Percentiles rank a stretch among this genome's conserved stretches.
These are phyloP conservation scores for Nymphalis c-album DNA, from an alignment of 2,888 invertebrate genomes.

Conservation along the genomic window DNA sequence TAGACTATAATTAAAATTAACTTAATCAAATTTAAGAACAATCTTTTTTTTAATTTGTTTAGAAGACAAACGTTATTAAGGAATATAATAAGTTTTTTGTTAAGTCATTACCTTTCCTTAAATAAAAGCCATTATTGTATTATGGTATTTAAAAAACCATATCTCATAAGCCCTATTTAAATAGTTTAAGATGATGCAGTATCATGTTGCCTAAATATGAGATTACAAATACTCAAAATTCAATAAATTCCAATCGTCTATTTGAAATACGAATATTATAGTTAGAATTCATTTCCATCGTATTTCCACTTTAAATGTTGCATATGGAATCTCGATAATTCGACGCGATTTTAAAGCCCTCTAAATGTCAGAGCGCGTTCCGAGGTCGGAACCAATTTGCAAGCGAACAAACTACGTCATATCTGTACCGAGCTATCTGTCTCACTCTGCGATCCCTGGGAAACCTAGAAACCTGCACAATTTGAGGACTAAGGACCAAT, in stretches of 20 bases:
- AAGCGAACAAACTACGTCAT: constrained; percentile 48
- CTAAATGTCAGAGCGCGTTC: constrained; percentile 56
- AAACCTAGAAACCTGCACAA: constrained; percentile 60
- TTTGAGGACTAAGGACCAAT: constrained; percentile 24
- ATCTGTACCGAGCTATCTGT: constrained; percentile 55
- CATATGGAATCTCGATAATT: constrained; percentile 26
- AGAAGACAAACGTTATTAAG: too few relatives aligned
- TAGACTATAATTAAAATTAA: too few relatives aligned
- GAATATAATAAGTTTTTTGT: too few relatives aligned
- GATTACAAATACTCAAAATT: too few relatives aligned
- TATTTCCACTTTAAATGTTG: background rate
- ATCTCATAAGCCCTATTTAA: too few relatives aligned
- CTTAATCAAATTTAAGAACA: too few relatives aligned
- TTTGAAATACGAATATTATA: background rate
- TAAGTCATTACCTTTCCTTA: too few relatives aligned
- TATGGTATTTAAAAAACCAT: too few relatives aligned
- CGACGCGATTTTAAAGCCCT: constrained; percentile 32
- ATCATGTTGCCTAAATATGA: too few relatives aligned
- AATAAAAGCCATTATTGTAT: too few relatives aligned
- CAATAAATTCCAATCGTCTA: background rate
- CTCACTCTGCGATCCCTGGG: constrained; percentile 67
- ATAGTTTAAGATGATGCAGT: too few relatives aligned
- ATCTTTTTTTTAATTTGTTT: too few relatives aligned
- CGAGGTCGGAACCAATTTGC: constrained; percentile 48
- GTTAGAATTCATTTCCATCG: constrained; percentile 1